Base-by-base conservation (phyloP, 2,797 vertebrate genomes). In the Propithecus perrieri region DNA sequence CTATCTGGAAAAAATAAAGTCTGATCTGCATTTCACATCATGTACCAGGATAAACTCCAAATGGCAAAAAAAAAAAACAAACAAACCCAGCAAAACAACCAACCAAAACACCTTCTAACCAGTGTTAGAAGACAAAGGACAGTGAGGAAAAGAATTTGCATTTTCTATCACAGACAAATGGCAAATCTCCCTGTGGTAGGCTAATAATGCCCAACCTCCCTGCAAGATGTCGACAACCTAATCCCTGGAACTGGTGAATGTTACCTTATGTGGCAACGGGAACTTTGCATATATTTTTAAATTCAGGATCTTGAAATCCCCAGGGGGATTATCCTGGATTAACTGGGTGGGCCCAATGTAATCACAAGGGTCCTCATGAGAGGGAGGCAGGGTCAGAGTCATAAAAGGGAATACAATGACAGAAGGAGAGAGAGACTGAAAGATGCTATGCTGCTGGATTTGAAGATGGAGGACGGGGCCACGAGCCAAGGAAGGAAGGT, bases 91-190 rank as follows among this genome's bases (percentile, higher is more conserved):
- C 57, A 85, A 96, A 91, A 46, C 28, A 9, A 67, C 26, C 5
- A n/a, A 85, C 48, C 26, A 53, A 38, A 92, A 30, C 89, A 90
- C 22, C 30, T 33, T 28, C 57, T 7, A 85, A 48, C 41, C n/a
- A 89, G 38, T 30, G 20, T 35, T 22, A 75, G 53, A 55, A 95
- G 79, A 85, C 75, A 86, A 75, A 86, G 59, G 43, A 46, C 43
- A 61, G 55, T 18, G 74, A 92, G 41, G 24, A 61, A 48, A 89
- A 57, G 11, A 53, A 79, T 78, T 48, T 50, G 28, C 55, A 85
- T 85, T 88, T 92, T 46, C n/a, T 92, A 22, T 85, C 80, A 84
- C 14, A 76, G 85, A 78, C 33, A 88, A 71, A 84, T 71, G 71
- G 35, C 38, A 33, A 87, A 50, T 67, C 55, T 80, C 67, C 28